phyloP scores from a whole-genome alignment of 2,797 vertebrate genomes.

The Dromococcyx pavoninus region DNA sequence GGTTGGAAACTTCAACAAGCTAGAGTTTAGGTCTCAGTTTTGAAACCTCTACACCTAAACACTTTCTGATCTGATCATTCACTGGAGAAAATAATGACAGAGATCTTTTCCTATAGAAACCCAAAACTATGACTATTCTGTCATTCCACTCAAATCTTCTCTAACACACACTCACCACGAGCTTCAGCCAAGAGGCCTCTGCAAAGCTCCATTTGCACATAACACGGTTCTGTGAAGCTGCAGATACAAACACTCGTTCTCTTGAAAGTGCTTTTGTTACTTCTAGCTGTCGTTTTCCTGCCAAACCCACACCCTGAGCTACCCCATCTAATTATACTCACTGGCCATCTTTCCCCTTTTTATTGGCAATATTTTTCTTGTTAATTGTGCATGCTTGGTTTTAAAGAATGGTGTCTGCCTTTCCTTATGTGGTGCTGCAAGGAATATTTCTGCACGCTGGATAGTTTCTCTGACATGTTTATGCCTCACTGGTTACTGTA shows the following conservation, averaged over 20 bases:
- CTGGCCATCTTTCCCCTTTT: slow-evolving; percentile 56
- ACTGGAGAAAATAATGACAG: not conserved
- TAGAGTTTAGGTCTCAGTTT: not conserved
- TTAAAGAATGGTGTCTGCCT: slow-evolving; percentile 55
- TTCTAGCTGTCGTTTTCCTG: slow-evolving; percentile 8
- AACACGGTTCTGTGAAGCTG: not conserved
- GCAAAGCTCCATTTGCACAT: not conserved
- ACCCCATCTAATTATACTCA: slow-evolving; percentile 59
- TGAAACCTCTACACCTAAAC: not conserved
- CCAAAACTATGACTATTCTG: not conserved
- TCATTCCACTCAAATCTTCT: not conserved
- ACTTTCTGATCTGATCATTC: not conserved
- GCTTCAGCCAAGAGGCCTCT: not conserved
- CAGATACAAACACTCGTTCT: not conserved
- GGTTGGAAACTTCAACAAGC: not conserved
- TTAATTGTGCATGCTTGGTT: slow-evolving; percentile 59
- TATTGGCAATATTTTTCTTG: slow-evolving; percentile 66
- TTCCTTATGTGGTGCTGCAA: slow-evolving; percentile 29
- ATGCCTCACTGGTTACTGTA: slow-evolving; percentile 62
- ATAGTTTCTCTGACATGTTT: slow-evolving; percentile 66
- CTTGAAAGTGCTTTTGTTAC: slow-evolving; percentile 30
- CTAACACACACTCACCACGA: not conserved
- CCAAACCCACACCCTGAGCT: slow-evolving; percentile 28
- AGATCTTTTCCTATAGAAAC: not conserved
- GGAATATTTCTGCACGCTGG: slow-evolving; percentile 63